Evolutionary conservation across 2,797 vertebrate species (phyloP), one percentile per base, ranked within the genome.

Genomic region (Enteromius afrohamiltoni): DNA sequence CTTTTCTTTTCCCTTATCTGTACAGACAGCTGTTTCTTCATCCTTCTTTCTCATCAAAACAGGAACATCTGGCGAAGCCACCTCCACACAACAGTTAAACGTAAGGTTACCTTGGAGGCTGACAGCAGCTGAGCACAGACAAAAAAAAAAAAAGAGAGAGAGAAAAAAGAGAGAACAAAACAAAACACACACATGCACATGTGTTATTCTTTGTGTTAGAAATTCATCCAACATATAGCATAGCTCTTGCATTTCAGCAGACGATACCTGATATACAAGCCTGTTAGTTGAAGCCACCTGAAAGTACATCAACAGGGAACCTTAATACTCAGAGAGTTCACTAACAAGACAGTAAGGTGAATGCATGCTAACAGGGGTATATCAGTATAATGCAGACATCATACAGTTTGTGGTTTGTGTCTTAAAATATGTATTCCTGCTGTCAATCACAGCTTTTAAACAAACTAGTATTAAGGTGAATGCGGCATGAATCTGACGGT

Each of bases 21-120:
- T 93, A 92, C 92, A 92, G 91, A 95, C 93, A 94, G 93, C 92
- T 94, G 93, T 93, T 94, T 92, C 94, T 92, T 93, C 93, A 93
- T 93, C 91, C 91, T 92, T 91, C 89, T 92, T 89, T 92, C 90
- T 93, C 89, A 88, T 88, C 91, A 70, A 92, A 90, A 85, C 53
- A 89, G 86, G 90, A 94, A 93, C 94, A 94, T 93, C 93, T 94
- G 93, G 91, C 89, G 84, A 85, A 85, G 89, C 91, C 92, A 92
- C 92, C 92, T 82, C 64, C 75, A 3, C 79, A 81, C 85, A 83
- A 93, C 88, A 86, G 90, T 89, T 93, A 93, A 93, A 92, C 89
- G 92, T 93, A 91, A 89, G 88, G 91, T 90, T 89, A 89, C 90
- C 93, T 92, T 92, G 89, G 91, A 92, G 91, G 84, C 91, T 93